These are phyloP conservation scores for Ellobium chinense DNA, from an alignment of 2,888 invertebrate genomes.

Conservation along the genomic window DNA sequence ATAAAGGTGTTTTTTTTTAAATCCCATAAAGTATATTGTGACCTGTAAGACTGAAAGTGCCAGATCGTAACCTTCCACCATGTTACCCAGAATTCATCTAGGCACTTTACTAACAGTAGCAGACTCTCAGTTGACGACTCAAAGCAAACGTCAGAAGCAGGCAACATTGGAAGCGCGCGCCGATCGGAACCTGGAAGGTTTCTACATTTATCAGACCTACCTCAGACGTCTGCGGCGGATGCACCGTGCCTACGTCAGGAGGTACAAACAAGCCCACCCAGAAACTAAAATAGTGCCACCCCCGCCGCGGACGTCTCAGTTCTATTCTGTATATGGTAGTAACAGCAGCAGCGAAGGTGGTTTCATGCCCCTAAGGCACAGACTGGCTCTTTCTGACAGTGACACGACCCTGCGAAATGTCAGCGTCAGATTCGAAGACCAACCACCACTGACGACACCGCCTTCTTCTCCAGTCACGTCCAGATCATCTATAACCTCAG, in stretches of 20 bases:
- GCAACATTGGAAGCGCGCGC: background rate
- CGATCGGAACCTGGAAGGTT: conserved; percentile 25
- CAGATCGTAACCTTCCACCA: background rate
- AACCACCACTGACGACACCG: background rate
- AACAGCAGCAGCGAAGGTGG: background rate
- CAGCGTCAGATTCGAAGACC: background rate
- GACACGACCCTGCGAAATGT: background rate
- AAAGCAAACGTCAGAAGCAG: background rate
- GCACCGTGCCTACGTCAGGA: conserved; percentile 35
- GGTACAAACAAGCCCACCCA: background rate
- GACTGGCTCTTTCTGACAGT: background rate
- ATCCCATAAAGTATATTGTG: no score
- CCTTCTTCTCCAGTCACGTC: background rate
- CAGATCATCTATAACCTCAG: background rate
- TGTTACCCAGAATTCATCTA: conserved; percentile 15
- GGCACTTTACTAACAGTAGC: background rate
- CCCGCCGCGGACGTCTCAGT: background rate
- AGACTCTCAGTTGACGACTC: background rate
- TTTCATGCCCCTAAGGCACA: background rate
- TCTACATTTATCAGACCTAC: conserved; percentile 43
- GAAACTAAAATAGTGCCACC: background rate
- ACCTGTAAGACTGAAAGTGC: no score
- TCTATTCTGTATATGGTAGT: background rate
- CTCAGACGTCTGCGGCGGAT: conserved; percentile 42
- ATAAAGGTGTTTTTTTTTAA: background rate